These are phyloP conservation scores for Akabosia matsudoensis DNA, from an alignment of 1,140 invertebrate genomes.

Conservation along the genomic window DNA sequence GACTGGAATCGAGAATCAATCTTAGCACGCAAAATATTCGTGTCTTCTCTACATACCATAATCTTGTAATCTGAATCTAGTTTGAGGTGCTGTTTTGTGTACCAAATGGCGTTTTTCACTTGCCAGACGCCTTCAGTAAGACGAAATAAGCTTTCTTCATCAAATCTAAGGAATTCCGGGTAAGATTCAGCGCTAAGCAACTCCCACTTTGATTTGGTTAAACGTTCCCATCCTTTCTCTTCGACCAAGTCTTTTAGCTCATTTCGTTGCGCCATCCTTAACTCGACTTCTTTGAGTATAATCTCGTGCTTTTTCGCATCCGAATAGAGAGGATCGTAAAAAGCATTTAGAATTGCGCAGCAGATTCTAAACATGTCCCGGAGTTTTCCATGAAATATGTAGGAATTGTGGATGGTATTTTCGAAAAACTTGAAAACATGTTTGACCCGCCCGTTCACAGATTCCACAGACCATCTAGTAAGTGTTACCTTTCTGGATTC, in stretches of 20 bases:
- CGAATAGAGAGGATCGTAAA: neutral
- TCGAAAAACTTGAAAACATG: slow-evolving; percentile 32
- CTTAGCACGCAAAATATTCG: neutral
- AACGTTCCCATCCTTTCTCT: neutral
- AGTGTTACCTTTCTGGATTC: slow-evolving; percentile 49
- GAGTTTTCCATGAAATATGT: slow-evolving; percentile 18
- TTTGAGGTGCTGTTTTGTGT: slow-evolving; percentile 20
- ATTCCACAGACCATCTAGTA: slow-evolving; percentile 51
- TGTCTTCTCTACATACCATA: neutral
- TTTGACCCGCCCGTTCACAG: slow-evolving; percentile 48
- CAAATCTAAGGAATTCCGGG: slow-evolving; percentile 24
- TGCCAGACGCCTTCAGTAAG: slow-evolving; percentile 36
- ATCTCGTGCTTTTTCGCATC: neutral
- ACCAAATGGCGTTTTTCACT: slow-evolving; percentile 17
- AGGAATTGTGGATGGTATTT: neutral
- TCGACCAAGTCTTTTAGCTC: neutral
- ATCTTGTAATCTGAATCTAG: neutral
- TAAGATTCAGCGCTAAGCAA: neutral
- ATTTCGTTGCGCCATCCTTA: too few species aligned
- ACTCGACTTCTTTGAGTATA: too few species aligned
- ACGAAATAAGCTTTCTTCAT: slow-evolving; percentile 17
- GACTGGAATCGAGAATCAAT: slow-evolving; percentile 12
- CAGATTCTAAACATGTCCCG: slow-evolving; percentile 1
- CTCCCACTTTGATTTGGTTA: neutral
- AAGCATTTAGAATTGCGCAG: slow-evolving; percentile 26